Evolutionary conservation across 2,113 vertebrate genomes (phyloP).

Genomic region (Chamaea fasciata): DNA sequence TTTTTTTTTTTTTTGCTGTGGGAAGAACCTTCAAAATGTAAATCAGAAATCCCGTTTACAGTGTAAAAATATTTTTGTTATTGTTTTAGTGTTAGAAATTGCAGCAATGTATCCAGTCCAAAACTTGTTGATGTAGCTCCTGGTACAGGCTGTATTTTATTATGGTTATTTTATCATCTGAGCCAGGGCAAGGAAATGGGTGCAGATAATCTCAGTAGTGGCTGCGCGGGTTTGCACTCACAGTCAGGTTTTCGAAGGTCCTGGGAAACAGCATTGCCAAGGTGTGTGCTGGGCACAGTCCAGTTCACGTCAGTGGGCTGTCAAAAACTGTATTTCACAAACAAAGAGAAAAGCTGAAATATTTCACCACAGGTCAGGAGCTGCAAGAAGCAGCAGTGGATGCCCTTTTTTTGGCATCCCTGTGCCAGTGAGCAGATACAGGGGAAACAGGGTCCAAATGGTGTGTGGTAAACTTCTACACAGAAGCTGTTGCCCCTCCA

Average conservation of each 20-base stretch:
- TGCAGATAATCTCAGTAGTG: neutral
- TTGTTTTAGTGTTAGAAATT: neutral
- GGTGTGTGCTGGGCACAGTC: neutral
- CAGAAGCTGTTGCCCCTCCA: neutral
- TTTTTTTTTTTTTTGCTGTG: neutral
- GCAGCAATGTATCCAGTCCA: neutral
- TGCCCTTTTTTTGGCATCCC: constrained; percentile 56
- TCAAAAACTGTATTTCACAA: neutral
- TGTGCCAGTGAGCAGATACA: neutral
- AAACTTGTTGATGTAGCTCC: neutral
- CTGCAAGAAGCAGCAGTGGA: neutral
- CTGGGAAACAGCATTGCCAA: neutral
- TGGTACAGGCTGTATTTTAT: neutral
- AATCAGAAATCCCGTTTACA: neutral
- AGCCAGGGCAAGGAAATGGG: neutral
- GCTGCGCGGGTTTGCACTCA: neutral
- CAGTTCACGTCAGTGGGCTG: accelerated
- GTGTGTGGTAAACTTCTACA: neutral
- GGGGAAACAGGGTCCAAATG: neutral
- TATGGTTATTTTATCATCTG: neutral
- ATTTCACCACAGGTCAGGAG: neutral
- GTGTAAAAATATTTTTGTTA: neutral
- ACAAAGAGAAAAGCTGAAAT: neutral
- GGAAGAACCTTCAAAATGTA: neutral
- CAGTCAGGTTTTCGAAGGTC: neutral